A percentile compares a stretch with the other conserved stretches of the same genome.
These are phyloP conservation scores for Oscheius sp. DNA, from an alignment of 2,888 invertebrate genomes.

Conservation along the genomic window DNA sequence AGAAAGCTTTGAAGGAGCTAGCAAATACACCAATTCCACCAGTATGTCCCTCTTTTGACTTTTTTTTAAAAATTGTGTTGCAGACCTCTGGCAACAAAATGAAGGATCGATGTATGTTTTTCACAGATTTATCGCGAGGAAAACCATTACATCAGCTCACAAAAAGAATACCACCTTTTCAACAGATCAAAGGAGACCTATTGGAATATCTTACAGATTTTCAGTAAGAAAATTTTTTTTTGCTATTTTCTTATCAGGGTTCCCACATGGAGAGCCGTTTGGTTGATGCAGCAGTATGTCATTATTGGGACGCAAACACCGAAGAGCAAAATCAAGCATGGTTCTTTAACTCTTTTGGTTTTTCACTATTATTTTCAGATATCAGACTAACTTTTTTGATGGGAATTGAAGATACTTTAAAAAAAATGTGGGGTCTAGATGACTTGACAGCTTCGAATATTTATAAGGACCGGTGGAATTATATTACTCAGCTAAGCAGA, in stretches of 20 bases:
- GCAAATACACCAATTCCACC: neutral
- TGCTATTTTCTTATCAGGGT: slow-evolving; percentile 32
- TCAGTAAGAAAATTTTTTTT: slow-evolving; percentile 35
- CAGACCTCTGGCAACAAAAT: neutral
- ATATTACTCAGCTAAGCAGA: slow-evolving; percentile 31
- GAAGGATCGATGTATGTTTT: slow-evolving; percentile 43
- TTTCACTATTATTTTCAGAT: too few species aligned
- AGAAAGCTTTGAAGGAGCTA: slow-evolving; percentile 10
- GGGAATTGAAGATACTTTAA: too few species aligned
- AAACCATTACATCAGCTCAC: slow-evolving; percentile 34
- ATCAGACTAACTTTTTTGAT: too few species aligned
- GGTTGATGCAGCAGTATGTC: slow-evolving; percentile 35
- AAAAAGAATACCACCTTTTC: slow-evolving; percentile 41
- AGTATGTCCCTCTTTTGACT: neutral
- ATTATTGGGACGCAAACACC: neutral
- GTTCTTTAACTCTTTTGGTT: neutral
- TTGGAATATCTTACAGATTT: slow-evolving; percentile 51
- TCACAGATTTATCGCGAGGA: slow-evolving; percentile 52
- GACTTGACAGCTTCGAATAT: slow-evolving; percentile 17
- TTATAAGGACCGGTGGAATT: slow-evolving; percentile 36
- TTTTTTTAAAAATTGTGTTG: neutral
- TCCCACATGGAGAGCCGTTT: slow-evolving; percentile 33
- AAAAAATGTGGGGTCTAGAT: slow-evolving; percentile 20
- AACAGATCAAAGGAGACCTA: slow-evolving; percentile 42
- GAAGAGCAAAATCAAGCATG: neutral